These are phyloP conservation scores for Epinephelus lanceolatus DNA, from an alignment of 2,113 vertebrate genomes.

Conservation along the genomic window DNA sequence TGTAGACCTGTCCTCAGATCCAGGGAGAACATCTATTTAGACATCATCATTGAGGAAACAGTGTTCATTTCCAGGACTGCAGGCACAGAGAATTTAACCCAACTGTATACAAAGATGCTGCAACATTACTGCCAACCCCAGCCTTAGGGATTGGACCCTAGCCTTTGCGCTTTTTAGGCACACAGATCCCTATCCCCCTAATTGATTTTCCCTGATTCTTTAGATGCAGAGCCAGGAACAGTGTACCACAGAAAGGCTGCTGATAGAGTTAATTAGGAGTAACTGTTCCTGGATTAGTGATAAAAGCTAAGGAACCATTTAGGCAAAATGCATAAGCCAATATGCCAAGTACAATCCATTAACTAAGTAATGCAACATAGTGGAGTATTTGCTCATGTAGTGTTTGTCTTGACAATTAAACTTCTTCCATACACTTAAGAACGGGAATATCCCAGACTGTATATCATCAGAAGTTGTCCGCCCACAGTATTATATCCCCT, in stretches of 20 bases:
- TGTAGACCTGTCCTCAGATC: slow-evolving; percentile 7
- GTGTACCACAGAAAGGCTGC: slow-evolving; percentile 45
- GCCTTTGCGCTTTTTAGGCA: slow-evolving; percentile 49
- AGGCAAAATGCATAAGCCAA: slow-evolving; percentile 55
- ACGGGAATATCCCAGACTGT: slow-evolving; percentile 16
- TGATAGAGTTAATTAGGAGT: slow-evolving; percentile 68
- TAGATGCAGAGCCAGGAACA: slow-evolving; percentile 53
- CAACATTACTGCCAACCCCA: slow-evolving; percentile 28
- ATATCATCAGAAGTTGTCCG: slow-evolving; percentile 2
- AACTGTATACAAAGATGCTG: slow-evolving; percentile 21
- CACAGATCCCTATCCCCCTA: slow-evolving; percentile 56
- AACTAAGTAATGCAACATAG: slow-evolving; percentile 34
- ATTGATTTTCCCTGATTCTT: slow-evolving; percentile 57
- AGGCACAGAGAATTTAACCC: slow-evolving; percentile 15
- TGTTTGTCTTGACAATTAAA: slow-evolving; percentile 63
- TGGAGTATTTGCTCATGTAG: slow-evolving; percentile 9
- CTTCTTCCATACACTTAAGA: slow-evolving; percentile 13
- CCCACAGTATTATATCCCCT: neutral
- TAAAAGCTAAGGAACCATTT: slow-evolving; percentile 57
- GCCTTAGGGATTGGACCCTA: slow-evolving; percentile 43
- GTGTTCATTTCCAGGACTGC: slow-evolving; percentile 41
- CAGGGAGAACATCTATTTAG: slow-evolving; percentile 39
- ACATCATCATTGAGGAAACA: slow-evolving; percentile 32
- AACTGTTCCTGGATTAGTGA: slow-evolving; percentile 70
- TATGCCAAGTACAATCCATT: slow-evolving; percentile 53